Evolutionary conservation across 2,113 vertebrate species (phyloP), one percentile per base, ranked within the genome.

Genomic region (Pipra filicauda): DNA sequence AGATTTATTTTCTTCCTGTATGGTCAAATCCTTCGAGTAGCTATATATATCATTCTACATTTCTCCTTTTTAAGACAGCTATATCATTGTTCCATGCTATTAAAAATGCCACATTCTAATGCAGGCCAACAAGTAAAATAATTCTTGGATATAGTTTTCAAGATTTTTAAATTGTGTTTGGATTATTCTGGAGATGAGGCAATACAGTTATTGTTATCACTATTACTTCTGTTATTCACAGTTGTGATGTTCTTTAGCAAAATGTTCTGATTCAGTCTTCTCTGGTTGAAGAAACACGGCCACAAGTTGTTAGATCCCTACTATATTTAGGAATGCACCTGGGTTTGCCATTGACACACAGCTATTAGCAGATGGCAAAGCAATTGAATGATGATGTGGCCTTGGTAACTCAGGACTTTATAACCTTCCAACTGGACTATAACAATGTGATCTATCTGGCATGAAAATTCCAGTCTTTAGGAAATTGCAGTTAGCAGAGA

Each of bases 391-490:
- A 77, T 90, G 93, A 92, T 0, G 4, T 91, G 79, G 57, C 35
- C 79, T 88, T 94, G 95, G 93, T 82, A 96, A 22, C 31, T 44
- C 13, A 1, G 21, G 24, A 59, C 51, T 93, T 90, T 30, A 61
- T 43, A 9, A 5, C n/a, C 57, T 94, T 96, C 95, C 95, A 96
- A 83, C 64, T 80, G 82, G 75, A 91, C 82, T 91, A 52, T 12
- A 85, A 70, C n/a, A 85, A 43, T 15, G 16, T 64, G 57, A 88
- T 91, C 75, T 93, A 84, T 90, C 88, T 92, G 85, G 69, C 88
- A 81, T 57, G 91, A 95, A 91, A 86, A 86, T 90, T 94, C 79
- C 90, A 88, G 88, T 88, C 90, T 93, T 93, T 80, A 96, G 95
- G 90, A 96, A 94, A 94, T 24, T 72, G 67, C 55, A 74, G 82